phyloP scores from a whole-genome alignment of 92 coral and sea anemone species.

The Micromussa lordhowensis region DNA sequence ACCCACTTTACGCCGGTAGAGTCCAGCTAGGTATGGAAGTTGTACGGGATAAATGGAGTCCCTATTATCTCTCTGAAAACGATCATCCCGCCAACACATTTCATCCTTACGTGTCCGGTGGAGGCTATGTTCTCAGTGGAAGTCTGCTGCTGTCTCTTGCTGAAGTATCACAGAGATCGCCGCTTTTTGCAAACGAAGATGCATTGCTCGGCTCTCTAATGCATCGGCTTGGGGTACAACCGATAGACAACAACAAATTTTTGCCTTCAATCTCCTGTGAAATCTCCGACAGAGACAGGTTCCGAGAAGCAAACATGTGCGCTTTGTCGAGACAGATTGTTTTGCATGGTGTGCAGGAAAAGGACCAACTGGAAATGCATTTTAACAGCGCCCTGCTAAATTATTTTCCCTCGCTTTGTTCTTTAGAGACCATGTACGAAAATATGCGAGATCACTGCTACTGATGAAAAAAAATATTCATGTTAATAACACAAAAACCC shows the following conservation, averaged over 20 bases:
- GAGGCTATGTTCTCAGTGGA: slow-evolving; percentile 55
- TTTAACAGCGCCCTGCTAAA: slow-evolving; percentile 32
- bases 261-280: slow-evolving; percentile 38
- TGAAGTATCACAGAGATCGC: slow-evolving; percentile 20
- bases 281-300: neutral
- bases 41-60: slow-evolving; percentile 57
- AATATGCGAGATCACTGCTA: slow-evolving; percentile 3
- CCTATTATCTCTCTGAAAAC: slow-evolving; percentile 52
- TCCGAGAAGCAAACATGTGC: slow-evolving; percentile 33
- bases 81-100: slow-evolving; percentile 35
- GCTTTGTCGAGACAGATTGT: slow-evolving; percentile 39
- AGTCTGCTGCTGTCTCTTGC: slow-evolving; percentile 31
- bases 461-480: too few relatives aligned
- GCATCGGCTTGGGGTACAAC: slow-evolving; percentile 29
- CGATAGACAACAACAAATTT: slow-evolving; percentile 34
- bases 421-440: neutral
- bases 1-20: slow-evolving; percentile 68
- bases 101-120: slow-evolving; percentile 58
- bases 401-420: neutral
- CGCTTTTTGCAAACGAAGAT: slow-evolving; percentile 54
- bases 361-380: slow-evolving; percentile 48
- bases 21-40: slow-evolving; percentile 9
- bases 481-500: too few relatives aligned
- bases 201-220: slow-evolving; percentile 43
- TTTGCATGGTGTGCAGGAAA: slow-evolving; percentile 32